These are phyloP conservation scores for Volucella bombylans DNA, from an alignment of 2,888 invertebrate genomes.

Conservation along the genomic window DNA sequence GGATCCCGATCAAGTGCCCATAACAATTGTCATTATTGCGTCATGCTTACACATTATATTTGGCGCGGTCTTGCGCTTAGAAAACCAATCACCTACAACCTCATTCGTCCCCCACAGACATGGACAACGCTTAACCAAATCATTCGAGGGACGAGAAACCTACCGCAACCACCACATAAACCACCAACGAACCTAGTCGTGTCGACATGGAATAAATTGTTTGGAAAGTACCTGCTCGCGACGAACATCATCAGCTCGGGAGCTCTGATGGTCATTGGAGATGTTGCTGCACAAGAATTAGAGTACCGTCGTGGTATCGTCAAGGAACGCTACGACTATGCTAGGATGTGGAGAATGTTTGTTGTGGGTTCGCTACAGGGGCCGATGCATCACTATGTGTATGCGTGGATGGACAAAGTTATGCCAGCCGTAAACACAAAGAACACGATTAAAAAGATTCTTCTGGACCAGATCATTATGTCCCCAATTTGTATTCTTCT, in stretches of 20 bases:
- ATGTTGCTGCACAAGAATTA: slow-evolving; percentile 90
- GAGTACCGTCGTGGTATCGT: slow-evolving; percentile 84
- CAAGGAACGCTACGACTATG: slow-evolving; percentile 84
- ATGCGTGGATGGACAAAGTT: slow-evolving; percentile 88
- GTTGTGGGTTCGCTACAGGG: slow-evolving; percentile 90
- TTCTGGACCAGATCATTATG: slow-evolving; percentile 87
- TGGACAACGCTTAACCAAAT: not conserved
- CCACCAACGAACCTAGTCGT: slow-evolving; percentile 1
- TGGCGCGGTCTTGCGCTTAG: slow-evolving; percentile 8
- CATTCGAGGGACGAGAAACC: slow-evolving; percentile 32
- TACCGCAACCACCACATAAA: slow-evolving; percentile 5
- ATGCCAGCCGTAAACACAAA: slow-evolving; percentile 85
- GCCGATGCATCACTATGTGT: slow-evolving; percentile 93
- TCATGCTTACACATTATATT: slow-evolving; percentile 51
- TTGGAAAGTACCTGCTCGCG: slow-evolving; percentile 88
- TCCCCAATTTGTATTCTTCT: slow-evolving; percentile 90
- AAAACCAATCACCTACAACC: not conserved
- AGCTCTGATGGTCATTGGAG: slow-evolving; percentile 90
- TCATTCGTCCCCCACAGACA: not conserved
- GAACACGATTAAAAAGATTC: slow-evolving; percentile 88
- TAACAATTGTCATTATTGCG: slow-evolving; percentile 45
- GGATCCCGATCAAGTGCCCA: not conserved
- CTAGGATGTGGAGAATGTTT: slow-evolving; percentile 88
- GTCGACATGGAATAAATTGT: slow-evolving; percentile 81
- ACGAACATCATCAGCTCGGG: slow-evolving; percentile 92